Evolutionary conservation across 1,140 invertebrate genomes (phyloP), one percentile per base, ranked within the genome.

Genomic region (Rhopalosiphum maidis): DNA sequence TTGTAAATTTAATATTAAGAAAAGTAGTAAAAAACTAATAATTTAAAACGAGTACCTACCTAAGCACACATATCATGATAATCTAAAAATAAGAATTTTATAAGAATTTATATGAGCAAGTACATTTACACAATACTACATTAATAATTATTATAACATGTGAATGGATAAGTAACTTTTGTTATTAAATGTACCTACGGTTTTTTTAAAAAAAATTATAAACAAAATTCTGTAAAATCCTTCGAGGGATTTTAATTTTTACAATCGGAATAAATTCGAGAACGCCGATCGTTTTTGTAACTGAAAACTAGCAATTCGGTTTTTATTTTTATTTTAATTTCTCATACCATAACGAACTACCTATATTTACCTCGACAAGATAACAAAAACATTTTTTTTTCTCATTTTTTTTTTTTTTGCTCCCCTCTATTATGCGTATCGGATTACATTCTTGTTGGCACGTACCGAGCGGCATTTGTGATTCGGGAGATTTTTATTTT

Each of bases 371-470:
- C 48, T 51, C 46, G 18, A 21, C 35, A 37, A 11, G n/a, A 37
- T 89, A 54, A 89, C 87, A 89, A 89, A 89, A 89, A 35, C 87
- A 35, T 54, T 54, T 89, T 51, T 41, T 86, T 86, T 30, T 25
- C 30, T 25, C 46, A 30, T 15, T 35, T 87, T 48, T 54, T n/a
- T n/a, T 86, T 86, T 48, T 54, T n/a, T 51, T 86, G 46, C 15
- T 86, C 85, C 87, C n/a, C 87, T 89, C 8, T 54, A 87, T 87
- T n/a, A 37, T 89, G 23, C 87, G 22, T 89, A 89, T 89, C 87
- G 87, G 41, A 91, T 91, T 91, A 91, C 90, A 91, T 46, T 54
- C 87, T 89, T 89, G 48, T 89, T 89, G 87, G 46, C 87, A 89
- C 87, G 87, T 89, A 51, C 87, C n/a, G 30, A 89, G 87, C 54